A percentile compares a stretch with the other conserved stretches of the same genome.
phyloP scores from a whole-genome alignment of 1,140 invertebrate genomes.

The Sitophilus oryzae region DNA sequence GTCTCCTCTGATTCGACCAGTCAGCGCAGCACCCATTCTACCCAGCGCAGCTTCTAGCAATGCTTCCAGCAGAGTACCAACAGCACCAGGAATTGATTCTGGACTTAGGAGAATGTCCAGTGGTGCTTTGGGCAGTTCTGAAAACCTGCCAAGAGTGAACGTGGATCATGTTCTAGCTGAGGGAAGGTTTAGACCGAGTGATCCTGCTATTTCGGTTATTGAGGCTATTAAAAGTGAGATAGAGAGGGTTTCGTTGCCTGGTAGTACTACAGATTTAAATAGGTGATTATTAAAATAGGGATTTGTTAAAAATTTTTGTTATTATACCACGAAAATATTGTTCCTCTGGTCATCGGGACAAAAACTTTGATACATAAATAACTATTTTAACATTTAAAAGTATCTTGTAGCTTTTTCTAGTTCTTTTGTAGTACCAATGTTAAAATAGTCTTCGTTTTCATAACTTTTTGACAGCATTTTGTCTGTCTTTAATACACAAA shows the following conservation, averaged over 20 bases:
- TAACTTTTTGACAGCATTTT: too few relatives aligned
- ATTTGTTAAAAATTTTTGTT: too few relatives aligned
- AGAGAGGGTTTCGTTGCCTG: constrained; percentile 46
- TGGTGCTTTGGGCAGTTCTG: constrained; percentile 36
- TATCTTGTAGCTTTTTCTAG: too few relatives aligned
- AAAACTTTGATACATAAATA: too few relatives aligned
- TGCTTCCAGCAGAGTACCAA: not conserved
- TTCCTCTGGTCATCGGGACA: too few relatives aligned
- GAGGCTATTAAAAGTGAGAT: constrained; percentile 58
- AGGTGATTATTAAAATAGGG: too few relatives aligned
- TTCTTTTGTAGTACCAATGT: too few relatives aligned
- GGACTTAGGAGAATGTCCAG: constrained; percentile 49
- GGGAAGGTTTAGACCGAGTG: constrained; percentile 46
- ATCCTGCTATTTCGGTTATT: constrained; percentile 60
- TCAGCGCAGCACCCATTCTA: constrained; percentile 46
- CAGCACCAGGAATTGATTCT: constrained; percentile 6
- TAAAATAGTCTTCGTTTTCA: too few relatives aligned
- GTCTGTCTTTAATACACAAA: too few relatives aligned
- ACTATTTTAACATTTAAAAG: too few relatives aligned
- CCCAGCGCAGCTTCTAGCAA: not conserved
- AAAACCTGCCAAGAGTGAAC: constrained; percentile 45
- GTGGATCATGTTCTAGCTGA: constrained; percentile 48
- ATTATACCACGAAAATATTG: too few relatives aligned
- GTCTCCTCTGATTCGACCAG: constrained; percentile 44
- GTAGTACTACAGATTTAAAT: constrained; percentile 36